Evolutionary conservation across 2,888 invertebrate species (phyloP).

Genomic region (Zygothrica quintamaculata): DNA sequence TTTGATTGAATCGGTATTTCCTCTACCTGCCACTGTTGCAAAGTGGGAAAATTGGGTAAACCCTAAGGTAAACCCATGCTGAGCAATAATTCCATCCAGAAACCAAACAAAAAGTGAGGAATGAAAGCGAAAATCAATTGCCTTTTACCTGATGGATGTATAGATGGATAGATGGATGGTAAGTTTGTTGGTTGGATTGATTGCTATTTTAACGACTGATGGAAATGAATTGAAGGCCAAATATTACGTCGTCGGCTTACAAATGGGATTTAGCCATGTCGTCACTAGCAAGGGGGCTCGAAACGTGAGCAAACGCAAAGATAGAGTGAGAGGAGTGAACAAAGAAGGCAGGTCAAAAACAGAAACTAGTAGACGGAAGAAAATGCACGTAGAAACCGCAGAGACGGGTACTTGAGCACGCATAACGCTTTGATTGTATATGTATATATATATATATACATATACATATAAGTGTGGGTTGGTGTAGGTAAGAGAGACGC

Average conservation of each 20-base stretch:
- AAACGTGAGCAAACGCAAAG: constrained; percentile 19
- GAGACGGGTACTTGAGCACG: constrained; percentile 59
- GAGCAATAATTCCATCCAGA: constrained; percentile 1
- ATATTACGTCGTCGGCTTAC: constrained; percentile 51
- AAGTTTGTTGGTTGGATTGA: constrained; percentile 36
- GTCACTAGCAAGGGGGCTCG: constrained; percentile 38
- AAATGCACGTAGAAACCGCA: constrained; percentile 40
- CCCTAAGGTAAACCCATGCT: constrained; percentile 1
- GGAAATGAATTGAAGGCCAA: constrained; percentile 54
- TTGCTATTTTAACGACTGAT: constrained; percentile 47
- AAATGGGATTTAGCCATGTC: constrained; percentile 42
- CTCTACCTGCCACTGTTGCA: constrained; percentile 36
- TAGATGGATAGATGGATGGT: no score
- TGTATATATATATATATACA: no score
- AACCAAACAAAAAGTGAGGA: constrained; percentile 24
- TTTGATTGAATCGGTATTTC: constrained; percentile 17
- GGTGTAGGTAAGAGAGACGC: constrained; percentile 15
- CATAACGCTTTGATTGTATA: constrained; percentile 32
- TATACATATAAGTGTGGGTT: no score
- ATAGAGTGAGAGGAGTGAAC: constrained; percentile 1
- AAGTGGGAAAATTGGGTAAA: constrained; percentile 4
- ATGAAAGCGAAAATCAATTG: constrained; percentile 23
- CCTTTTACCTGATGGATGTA: constrained; percentile 19
- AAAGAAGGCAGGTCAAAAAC: constrained; percentile 38
- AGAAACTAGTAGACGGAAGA: constrained; percentile 40